phyloP scores from a whole-genome alignment of 2,888 invertebrate genomes.

The Diarsia mendica region DNA sequence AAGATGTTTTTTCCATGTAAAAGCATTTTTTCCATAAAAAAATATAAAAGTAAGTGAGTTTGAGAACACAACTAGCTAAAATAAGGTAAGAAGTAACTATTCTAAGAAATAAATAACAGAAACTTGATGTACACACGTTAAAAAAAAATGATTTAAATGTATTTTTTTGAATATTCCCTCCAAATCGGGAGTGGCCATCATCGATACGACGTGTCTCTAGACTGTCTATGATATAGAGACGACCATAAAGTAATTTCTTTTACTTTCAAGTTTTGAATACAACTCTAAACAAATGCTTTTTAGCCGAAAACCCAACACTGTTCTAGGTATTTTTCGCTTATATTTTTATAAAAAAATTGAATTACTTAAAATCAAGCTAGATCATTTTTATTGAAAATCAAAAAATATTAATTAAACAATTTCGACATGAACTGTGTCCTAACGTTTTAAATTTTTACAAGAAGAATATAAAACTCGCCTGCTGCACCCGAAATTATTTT shows the following conservation, averaged over 20 bases:
- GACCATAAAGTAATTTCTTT: conserved; percentile 71
- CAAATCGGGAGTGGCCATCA: conserved; percentile 87
- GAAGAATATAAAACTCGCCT: background rate
- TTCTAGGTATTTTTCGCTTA: too few species aligned
- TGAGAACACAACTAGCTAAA: background rate
- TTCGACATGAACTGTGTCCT: background rate
- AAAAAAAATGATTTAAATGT: conserved; percentile 43
- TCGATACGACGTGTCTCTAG: conserved; percentile 88
- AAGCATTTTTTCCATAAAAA: conserved; percentile 54
- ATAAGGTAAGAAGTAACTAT: background rate
- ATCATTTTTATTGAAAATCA: background rate
- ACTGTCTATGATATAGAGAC: conserved; percentile 77
- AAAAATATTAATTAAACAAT: background rate
- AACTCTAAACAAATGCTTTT: conserved; percentile 6
- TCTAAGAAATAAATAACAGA: background rate
- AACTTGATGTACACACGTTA: background rate
- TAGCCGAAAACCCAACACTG: background rate
- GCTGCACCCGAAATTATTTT: background rate
- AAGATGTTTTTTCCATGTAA: conserved; percentile 73
- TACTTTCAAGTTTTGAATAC: conserved; percentile 42
- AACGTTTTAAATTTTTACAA: background rate
- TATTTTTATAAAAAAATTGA: background rate
- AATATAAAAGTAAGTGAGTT: conserved; percentile 6
- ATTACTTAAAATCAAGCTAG: background rate
- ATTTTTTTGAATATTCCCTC: conserved; percentile 83